phyloP scores from a whole-genome alignment of 2,888 invertebrate species.

The Acanthosepion esculentum region DNA sequence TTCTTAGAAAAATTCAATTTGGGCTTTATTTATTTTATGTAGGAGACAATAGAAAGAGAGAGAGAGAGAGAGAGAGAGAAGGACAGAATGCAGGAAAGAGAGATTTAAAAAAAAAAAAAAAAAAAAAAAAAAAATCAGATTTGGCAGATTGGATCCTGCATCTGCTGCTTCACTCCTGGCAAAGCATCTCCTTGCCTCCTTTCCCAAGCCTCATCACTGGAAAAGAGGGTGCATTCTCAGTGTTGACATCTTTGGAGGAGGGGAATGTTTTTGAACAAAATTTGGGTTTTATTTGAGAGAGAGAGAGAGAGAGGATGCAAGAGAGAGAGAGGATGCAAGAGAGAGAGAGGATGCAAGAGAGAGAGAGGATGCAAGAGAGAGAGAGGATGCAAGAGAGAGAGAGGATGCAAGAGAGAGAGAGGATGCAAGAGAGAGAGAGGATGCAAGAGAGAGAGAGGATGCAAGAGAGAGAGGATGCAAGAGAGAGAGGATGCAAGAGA shows the following conservation, averaged over 20 bases:
- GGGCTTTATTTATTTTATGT: too few species aligned
- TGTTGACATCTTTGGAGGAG: conserved; percentile 54
- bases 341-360: too few species aligned
- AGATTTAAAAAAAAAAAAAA: too few species aligned
- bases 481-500: not conserved
- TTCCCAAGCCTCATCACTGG: not conserved
- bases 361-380: not conserved
- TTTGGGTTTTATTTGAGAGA: not conserved
- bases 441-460: not conserved
- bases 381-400: not conserved
- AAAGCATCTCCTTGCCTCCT: not conserved
- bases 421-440: too few species aligned
- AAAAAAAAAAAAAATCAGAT: too few species aligned
- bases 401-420: not conserved
- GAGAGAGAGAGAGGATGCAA: not conserved
- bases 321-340: too few species aligned
- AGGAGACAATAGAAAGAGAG: not conserved
- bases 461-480: not conserved
- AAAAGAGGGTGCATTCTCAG: not conserved
- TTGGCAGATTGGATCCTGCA: not conserved
- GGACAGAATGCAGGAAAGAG: not conserved
- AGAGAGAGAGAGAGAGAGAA: not conserved
- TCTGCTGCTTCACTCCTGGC: not conserved
- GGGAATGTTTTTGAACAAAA: conserved; percentile 58
- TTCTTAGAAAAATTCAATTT: conserved; percentile 54